phyloP scores from a whole-genome alignment of 2,888 invertebrate genomes.

The Choristoneura rosaceana region DNA sequence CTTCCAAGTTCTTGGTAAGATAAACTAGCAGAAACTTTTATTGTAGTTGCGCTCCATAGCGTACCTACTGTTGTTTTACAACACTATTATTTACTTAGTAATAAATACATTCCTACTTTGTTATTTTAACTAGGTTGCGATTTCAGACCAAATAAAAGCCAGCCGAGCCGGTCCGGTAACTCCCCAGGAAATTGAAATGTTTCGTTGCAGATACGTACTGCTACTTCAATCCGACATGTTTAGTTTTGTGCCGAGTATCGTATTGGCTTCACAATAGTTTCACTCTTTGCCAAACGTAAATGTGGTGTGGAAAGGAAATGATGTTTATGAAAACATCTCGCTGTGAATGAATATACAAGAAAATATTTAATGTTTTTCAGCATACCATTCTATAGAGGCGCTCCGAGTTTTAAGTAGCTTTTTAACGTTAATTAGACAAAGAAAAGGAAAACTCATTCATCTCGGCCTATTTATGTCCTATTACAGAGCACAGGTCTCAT shows the following conservation, averaged over 20 bases:
- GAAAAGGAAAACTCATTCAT: too few species aligned
- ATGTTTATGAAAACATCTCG: not conserved
- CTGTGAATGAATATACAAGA: not conserved
- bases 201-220: constrained; percentile 42
- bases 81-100: not conserved
- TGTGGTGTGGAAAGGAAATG: constrained; percentile 1
- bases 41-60: not conserved
- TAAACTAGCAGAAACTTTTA: not conserved
- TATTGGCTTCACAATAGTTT: constrained; percentile 25
- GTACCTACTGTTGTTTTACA: not conserved
- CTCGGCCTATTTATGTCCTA: too few species aligned
- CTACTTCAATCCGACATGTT: constrained; percentile 35
- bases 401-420: not conserved
- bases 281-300: constrained; percentile 18
- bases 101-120: not conserved
- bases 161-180: constrained; percentile 45
- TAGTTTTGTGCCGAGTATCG: constrained; percentile 24
- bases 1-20: not conserved
- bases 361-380: not conserved
- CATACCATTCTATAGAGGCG: not conserved
- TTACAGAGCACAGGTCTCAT: too few species aligned
- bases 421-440: not conserved
- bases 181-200: constrained; percentile 53
- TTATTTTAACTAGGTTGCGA: constrained; percentile 42
- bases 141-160: constrained; percentile 38